Conservation (phyloP, 92 coral and sea anemone genomes). For the Metridium senile region DNA sequence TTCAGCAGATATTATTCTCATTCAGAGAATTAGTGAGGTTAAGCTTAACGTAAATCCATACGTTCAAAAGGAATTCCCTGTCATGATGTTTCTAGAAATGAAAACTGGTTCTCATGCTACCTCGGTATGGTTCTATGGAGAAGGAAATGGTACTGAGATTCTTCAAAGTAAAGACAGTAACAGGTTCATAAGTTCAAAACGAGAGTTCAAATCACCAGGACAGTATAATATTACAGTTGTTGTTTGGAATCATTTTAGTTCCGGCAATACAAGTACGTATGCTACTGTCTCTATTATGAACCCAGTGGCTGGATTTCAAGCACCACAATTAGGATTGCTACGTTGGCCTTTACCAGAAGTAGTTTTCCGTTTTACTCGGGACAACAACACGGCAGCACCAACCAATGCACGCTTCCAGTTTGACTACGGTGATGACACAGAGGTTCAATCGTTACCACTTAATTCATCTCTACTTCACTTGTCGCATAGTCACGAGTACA, state of each 20-base stretch:
- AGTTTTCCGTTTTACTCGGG: constrained; percentile 36
- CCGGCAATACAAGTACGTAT: neutral
- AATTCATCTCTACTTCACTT: constrained; percentile 28
- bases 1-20: constrained; percentile 26
- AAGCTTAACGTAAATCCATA: constrained; percentile 58
- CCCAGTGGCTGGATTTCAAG: constrained; percentile 68
- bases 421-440: constrained; percentile 60
- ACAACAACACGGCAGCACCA: constrained; percentile 26
- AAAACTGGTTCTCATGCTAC: constrained; percentile 63
- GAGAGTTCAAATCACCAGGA: constrained; percentile 48
- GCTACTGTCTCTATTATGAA: constrained; percentile 36
- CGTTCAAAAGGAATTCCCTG: constrained; percentile 48
- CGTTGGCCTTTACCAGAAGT: constrained; percentile 58
- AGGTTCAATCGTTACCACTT: constrained; percentile 11
- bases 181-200: constrained; percentile 29
- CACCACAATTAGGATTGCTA: constrained; percentile 14
- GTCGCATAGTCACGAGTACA: constrained; percentile 37
- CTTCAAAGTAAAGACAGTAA: constrained; percentile 27
- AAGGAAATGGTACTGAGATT: constrained; percentile 29
- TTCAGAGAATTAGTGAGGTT: constrained; percentile 41
- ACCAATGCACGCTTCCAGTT: constrained; percentile 59
- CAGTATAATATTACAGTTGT: constrained; percentile 42
- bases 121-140: constrained; percentile 73
- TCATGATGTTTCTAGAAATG: constrained; percentile 54
- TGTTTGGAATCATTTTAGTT: constrained; percentile 53